These are phyloP conservation scores for Plecturocebus donacophilus DNA, from an alignment of 2,113 vertebrate genomes.

Conservation along the genomic window DNA sequence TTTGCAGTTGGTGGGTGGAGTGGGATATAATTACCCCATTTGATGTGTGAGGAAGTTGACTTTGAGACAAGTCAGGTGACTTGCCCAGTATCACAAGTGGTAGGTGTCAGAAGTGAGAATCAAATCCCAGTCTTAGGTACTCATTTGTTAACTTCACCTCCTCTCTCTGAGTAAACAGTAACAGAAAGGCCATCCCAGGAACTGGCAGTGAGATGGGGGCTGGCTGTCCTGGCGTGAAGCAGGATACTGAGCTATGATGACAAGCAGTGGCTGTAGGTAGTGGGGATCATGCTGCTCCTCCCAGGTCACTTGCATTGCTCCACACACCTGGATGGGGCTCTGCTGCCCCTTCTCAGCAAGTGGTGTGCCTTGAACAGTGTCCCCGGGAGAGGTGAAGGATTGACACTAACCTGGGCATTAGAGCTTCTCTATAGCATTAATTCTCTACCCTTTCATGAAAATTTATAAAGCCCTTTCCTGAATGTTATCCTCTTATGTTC, in stretches of 20 bases:
- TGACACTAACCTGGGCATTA: not conserved
- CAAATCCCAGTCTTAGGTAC: not conserved
- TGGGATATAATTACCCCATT: not conserved
- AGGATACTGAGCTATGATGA: not conserved
- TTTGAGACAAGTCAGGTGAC: not conserved
- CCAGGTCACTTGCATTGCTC: not conserved
- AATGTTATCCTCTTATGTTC: not conserved
- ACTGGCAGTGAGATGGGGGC: no score
- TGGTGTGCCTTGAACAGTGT: not conserved
- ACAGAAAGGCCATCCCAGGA: not conserved
- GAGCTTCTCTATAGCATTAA: not conserved
- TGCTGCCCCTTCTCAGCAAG: not conserved
- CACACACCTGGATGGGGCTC: accelerated
- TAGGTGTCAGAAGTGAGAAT: not conserved
- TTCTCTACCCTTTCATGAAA: not conserved
- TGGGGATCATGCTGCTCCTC: not conserved
- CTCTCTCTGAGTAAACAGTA: not conserved
- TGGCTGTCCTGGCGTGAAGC: not conserved
- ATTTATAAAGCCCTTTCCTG: not conserved
- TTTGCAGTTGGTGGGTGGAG: not conserved
- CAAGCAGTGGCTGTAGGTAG: not conserved
- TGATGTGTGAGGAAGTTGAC: slow-evolving; percentile 12
- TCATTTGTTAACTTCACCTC: not conserved
- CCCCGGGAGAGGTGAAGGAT: not conserved
- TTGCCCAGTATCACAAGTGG: not conserved